Evolutionary conservation across 2,113 vertebrate species (phyloP).

Genomic region (Myiozetetes cayanensis): DNA sequence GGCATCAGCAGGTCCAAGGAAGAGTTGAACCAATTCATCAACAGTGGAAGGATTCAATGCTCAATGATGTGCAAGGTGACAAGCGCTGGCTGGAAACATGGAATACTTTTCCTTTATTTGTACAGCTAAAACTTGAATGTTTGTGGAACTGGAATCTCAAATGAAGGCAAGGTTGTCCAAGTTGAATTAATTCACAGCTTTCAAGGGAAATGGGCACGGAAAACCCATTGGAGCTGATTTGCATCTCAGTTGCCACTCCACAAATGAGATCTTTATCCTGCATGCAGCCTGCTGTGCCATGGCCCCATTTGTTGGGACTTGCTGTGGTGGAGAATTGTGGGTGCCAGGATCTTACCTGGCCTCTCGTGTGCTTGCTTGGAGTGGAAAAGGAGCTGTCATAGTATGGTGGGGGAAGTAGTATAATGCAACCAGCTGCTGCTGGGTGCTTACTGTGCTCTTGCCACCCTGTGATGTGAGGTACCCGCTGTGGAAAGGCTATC

Average conservation of each 20-base stretch:
- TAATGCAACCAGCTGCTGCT: neutral
- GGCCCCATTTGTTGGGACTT: rapidly evolving
- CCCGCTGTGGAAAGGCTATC: neutral
- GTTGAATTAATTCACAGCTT: neutral
- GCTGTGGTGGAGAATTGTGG: rapidly evolving
- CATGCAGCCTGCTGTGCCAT: neutral
- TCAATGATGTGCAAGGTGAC: neutral
- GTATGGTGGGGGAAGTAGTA: neutral
- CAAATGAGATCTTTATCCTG: neutral
- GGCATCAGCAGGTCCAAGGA: neutral
- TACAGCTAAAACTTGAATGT: neutral
- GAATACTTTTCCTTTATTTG: neutral
- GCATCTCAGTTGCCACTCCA: neutral
- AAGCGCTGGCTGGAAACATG: neutral
- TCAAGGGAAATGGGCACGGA: neutral
- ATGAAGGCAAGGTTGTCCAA: neutral
- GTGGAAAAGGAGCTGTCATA: neutral
- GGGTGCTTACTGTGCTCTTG: neutral
- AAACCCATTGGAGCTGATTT: neutral
- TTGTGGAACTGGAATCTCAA: neutral
- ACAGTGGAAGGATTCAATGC: neutral
- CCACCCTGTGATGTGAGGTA: neutral
- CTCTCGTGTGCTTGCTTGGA: neutral
- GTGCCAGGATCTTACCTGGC: neutral
- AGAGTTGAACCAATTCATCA: neutral